These are phyloP conservation scores for Elysia crispata DNA, from an alignment of 2,888 invertebrate species.

Conservation along the genomic window DNA sequence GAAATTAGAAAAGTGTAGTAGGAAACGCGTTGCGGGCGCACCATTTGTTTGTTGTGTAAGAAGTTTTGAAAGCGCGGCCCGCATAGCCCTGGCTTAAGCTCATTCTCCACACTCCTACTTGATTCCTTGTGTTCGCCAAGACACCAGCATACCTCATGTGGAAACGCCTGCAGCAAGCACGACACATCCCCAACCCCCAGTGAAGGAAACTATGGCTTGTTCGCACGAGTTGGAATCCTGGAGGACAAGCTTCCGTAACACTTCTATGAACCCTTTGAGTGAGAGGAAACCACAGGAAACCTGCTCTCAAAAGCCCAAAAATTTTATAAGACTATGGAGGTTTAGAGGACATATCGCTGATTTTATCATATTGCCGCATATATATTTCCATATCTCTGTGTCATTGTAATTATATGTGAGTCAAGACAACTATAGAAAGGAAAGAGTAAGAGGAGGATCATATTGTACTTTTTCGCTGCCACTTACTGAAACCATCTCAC, in stretches of 20 bases:
- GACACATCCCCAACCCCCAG: slow-evolving; percentile 45
- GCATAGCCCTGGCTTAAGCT: background rate
- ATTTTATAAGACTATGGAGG: too few species aligned
- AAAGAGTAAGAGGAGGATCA: background rate
- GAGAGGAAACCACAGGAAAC: too few species aligned
- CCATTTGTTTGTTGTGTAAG: slow-evolving; percentile 38
- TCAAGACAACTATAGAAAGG: too few species aligned
- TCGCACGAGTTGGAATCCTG: background rate
- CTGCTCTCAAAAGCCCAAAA: too few species aligned
- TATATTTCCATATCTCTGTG: too few species aligned
- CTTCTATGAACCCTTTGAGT: too few species aligned
- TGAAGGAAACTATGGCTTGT: background rate
- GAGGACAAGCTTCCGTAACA: background rate
- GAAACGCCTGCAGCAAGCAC: slow-evolving; percentile 49
- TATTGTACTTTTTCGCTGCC: background rate
- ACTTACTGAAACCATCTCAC: too few species aligned
- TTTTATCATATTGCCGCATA: too few species aligned
- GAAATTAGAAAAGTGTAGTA: slow-evolving; percentile 69
- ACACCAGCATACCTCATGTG: slow-evolving; percentile 50
- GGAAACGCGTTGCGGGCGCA: slow-evolving; percentile 38
- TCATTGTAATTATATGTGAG: too few species aligned
- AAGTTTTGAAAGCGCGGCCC: slow-evolving; percentile 40
- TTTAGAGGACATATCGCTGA: too few species aligned
- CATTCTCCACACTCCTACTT: slow-evolving; percentile 26
- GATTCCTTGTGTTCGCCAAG: slow-evolving; percentile 38